These are phyloP conservation scores for Cavia porcellus DNA, from an alignment of 2,113 vertebrate genomes.

Conservation along the genomic window DNA sequence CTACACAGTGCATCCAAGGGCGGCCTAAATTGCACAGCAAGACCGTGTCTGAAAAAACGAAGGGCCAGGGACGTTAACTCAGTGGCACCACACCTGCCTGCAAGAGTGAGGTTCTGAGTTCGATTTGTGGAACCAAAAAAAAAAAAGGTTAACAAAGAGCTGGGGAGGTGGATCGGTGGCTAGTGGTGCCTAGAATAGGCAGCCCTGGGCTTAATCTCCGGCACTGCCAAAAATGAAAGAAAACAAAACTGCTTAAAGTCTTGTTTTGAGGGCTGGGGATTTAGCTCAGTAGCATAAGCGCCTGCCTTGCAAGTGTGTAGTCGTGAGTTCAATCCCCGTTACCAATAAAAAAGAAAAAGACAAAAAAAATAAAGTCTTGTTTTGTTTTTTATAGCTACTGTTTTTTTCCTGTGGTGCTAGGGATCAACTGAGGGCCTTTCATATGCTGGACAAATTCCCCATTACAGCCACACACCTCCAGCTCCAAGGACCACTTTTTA, in stretches of 20 bases:
- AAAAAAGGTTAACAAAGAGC: not conserved
- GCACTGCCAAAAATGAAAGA: not conserved
- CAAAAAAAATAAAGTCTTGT: too few species aligned
- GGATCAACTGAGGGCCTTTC: not conserved
- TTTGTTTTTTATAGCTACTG: not conserved
- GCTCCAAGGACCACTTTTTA: accelerated
- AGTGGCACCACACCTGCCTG: too few species aligned
- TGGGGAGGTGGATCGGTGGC: not conserved
- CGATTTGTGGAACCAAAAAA: too few species aligned
- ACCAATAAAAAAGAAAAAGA: too few species aligned
- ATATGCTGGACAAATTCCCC: accelerated
- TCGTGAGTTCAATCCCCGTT: too few species aligned
- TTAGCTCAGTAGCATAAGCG: too few species aligned
- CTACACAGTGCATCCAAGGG: not conserved
- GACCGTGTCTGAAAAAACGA: not conserved
- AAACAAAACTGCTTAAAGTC: not conserved
- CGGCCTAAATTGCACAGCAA: not conserved
- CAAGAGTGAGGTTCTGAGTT: too few species aligned
- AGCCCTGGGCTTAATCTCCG: not conserved
- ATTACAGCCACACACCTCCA: too few species aligned
- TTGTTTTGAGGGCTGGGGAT: too few species aligned
- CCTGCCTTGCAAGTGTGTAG: too few species aligned
- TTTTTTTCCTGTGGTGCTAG: not conserved
- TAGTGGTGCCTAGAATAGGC: not conserved
- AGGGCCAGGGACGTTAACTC: too few species aligned